Conservation (phyloP, 2,797 vertebrate species). For the Alectoris magna region DNA sequence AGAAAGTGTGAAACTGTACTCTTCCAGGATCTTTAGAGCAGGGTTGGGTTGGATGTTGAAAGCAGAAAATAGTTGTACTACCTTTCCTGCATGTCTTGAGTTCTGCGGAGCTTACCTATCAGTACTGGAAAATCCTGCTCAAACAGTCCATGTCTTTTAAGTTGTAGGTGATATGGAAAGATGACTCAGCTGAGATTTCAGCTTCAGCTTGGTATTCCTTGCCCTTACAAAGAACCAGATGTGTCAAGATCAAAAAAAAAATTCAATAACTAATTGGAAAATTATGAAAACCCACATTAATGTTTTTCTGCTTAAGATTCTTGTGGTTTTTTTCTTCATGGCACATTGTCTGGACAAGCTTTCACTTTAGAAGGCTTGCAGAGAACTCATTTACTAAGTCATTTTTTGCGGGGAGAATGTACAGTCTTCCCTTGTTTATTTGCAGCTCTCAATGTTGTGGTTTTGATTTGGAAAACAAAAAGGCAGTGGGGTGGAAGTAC, state of each 20-base stretch:
- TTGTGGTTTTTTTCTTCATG: background rate
- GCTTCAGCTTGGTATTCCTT: background rate
- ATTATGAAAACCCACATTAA: background rate
- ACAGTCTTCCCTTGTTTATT: background rate
- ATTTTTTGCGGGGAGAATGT: background rate
- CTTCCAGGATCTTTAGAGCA: background rate
- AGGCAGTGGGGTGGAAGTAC: background rate
- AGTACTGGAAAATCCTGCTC: background rate
- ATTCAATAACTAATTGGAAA: background rate
- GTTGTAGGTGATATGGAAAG: background rate
- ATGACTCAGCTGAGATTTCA: background rate
- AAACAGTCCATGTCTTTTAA: background rate
- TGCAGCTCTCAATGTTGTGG: background rate
- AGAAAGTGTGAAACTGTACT: background rate
- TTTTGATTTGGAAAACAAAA: background rate
- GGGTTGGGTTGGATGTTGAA: background rate
- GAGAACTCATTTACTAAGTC: background rate
- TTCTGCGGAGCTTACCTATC: background rate
- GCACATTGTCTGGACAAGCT: background rate
- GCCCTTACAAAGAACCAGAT: background rate
- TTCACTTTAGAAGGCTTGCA: background rate
- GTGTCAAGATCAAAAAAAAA: conserved; percentile 32
- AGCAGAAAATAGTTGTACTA: background rate
- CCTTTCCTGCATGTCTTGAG: background rate
- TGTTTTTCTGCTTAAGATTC: background rate